Evolutionary conservation across 2,113 vertebrate species (phyloP), one percentile per base, ranked within the genome.

Genomic region (Hoplias malabaricus): DNA sequence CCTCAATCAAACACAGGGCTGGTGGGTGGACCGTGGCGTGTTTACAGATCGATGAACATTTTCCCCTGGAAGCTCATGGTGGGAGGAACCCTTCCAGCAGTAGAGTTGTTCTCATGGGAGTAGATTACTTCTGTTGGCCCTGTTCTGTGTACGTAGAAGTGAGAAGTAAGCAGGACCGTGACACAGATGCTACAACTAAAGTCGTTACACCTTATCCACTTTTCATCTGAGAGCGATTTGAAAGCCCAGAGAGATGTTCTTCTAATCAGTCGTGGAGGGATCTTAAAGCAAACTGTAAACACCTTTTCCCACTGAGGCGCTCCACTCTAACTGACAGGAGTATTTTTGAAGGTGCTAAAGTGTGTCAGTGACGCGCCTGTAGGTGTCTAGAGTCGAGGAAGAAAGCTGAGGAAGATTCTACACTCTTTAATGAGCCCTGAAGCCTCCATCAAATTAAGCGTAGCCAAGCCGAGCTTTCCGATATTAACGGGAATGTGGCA

Each of bases 341-440:
- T 63, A 63, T 63, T 63, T 63, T 36, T 63, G 59, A 63, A 63
- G 16, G 31, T 36, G 59, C 19, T 21, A 63, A 63, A 63, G 59
- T 21, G 14, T 34, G 31, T 33, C 14, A 9, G 57, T 16, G 57
- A 33, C 57, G 16, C 5, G 29, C 14, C 31, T n/a, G 31, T 63
- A 63, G 59, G 59, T 63, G 59, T 63, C 59, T 19, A 19, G 16
- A 63, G 33, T 21, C 31, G 10, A 1, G 33, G 16, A 62, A 62
- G 59, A 62, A 62, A 63, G 59, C 29, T 7, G 14, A 7, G 57
- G 29, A 34, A 61, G 29, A 7, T 61, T 34, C 31, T 33, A 31
- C 59, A 63, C 16, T 36, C 13, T 36, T 8, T 36, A 33, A 63
- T 36, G 31, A 63, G 31, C 31, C 19, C 59, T 5, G 27, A 13